A percentile compares a stretch with the other conserved stretches of the same genome.
These are phyloP conservation scores for Mythimna vitellina DNA, from an alignment of 2,888 invertebrate species.

Conservation along the genomic window DNA sequence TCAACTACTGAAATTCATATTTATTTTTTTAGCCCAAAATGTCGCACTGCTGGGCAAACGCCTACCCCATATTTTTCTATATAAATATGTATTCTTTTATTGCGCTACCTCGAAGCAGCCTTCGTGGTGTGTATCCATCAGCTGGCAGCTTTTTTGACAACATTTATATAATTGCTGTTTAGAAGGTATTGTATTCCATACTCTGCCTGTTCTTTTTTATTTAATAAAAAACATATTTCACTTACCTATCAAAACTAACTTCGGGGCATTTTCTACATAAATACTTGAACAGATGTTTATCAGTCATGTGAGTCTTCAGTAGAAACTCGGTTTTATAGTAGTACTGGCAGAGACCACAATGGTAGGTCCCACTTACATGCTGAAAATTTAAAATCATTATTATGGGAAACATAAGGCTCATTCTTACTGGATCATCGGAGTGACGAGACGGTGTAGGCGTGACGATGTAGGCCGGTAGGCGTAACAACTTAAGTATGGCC, in stretches of 20 bases:
- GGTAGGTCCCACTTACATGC: conserved; percentile 79
- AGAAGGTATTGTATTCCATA: no score
- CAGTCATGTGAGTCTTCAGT: conserved; percentile 82
- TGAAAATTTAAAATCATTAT: conserved; percentile 58
- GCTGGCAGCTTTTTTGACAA: no score
- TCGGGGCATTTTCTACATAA: conserved; percentile 85
- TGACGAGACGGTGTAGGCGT: not conserved
- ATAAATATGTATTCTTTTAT: no score
- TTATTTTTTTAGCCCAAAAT: no score
- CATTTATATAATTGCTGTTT: no score
- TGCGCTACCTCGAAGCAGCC: no score
- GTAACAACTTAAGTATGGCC: not conserved
- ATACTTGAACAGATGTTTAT: conserved; percentile 87
- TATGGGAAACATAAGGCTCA: not conserved
- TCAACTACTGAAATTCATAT: no score
- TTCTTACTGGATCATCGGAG: not conserved
- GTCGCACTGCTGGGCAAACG: no score
- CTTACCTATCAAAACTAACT: conserved; percentile 84
- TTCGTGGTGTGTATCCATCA: no score
- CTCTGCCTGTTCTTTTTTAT: no score
- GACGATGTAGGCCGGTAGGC: not conserved
- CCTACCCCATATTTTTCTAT: no score
- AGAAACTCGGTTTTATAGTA: conserved; percentile 85
- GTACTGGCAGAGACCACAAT: conserved; percentile 80
- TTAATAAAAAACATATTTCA: no score